Evolutionary conservation across 2,113 vertebrate species (phyloP), one percentile per base, ranked within the genome.

Genomic region (Steatornis caripensis): DNA sequence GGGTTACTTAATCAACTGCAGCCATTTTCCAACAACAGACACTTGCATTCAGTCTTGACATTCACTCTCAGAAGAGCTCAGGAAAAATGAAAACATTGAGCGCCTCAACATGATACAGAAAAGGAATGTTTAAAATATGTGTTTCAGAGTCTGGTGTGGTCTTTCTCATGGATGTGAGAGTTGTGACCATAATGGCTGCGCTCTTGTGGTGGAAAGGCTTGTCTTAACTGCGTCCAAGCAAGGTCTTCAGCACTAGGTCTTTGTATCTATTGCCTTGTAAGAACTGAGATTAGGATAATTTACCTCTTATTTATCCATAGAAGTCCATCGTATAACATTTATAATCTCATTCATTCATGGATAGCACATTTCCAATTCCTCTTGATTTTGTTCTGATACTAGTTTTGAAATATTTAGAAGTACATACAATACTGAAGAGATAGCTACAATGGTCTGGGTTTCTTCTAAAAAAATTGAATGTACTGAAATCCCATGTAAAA

Each of bases 371-470:
- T 96, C 64, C 30, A 45, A 30, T 39, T 95, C 41, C 80, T 46
- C 43, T 6, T 65, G 45, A 70, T 85, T 79, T 87, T 84, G 10
- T 77, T 78, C 68, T 92, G 57, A 45, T 90, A 84, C 41, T 95
- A 88, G 36, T 54, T 93, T 89, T 85, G 29, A 96, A 96, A 92
- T 94, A 79, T 92, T 90, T 87, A 6, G 71, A 89, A 96, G 64
- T 58, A 30, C 27, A 24, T 65, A 27, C 19, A 71, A 37, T 57
- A 75, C 79, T 79, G 26, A 94, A 89, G 39, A 95, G 55, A 65
- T 11, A 76, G 41, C 57, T 81, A 15, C 37, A 83, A 74, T 77
- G 53, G 68, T 86, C 78, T 83, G 23, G 1, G 6, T 41, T 15
- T 62, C 78, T 95, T 57, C 24, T 14, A 54, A 92, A n/a, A n/a